Evolutionary conservation across 2,113 vertebrate species (phyloP).

Genomic region (Cinclus mexicanus): DNA sequence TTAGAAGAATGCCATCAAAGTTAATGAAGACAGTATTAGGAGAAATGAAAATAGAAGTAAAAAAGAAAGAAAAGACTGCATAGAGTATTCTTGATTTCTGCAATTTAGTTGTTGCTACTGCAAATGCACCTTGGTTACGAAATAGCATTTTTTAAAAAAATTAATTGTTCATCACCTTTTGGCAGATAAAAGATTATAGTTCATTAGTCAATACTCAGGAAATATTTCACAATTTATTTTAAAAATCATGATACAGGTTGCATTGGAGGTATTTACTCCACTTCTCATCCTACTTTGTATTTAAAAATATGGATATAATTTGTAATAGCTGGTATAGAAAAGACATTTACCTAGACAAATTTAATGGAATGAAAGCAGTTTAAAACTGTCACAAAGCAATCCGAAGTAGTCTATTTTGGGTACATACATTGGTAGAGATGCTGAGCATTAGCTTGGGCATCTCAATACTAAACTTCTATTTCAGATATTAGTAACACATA

Average conservation of each 20-base stretch:
- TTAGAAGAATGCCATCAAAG: not conserved
- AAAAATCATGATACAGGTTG: not conserved
- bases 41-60: not conserved
- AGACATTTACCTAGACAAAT: not conserved
- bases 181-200: not conserved
- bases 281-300: not conserved
- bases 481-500: not conserved
- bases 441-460: not conserved
- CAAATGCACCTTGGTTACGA: not conserved
- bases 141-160: not conserved
- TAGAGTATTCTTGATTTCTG: not conserved
- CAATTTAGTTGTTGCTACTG: not conserved
- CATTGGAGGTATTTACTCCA: not conserved
- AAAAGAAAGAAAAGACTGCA: not conserved
- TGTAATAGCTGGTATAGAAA: not conserved
- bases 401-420: accelerated
- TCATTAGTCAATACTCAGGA: not conserved
- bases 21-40: not conserved
- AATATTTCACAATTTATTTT: not conserved
- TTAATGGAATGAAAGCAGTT: not conserved
- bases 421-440: not conserved
- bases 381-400: not conserved
- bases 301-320: not conserved
- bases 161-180: not conserved
- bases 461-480: not conserved